Conservation (phyloP, 2,888 invertebrate genomes). For the Phlogophora meticulosa region DNA sequence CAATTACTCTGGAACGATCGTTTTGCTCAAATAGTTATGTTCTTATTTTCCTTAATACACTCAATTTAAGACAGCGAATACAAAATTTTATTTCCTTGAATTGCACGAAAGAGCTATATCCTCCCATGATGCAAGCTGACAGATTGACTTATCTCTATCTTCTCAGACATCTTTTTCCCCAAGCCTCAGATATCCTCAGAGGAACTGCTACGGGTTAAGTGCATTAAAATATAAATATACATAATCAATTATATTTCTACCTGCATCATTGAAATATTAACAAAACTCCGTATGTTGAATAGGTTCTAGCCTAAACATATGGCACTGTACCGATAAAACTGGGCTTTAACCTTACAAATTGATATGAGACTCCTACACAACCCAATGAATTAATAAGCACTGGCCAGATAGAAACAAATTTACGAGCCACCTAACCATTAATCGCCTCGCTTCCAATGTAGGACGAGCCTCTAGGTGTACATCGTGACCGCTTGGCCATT, state of each 20-base stretch:
- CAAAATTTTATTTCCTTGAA: too few species aligned
- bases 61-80: too few species aligned
- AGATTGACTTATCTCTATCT: too few species aligned
- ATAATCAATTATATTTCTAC: background rate
- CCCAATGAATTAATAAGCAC: constrained; percentile 40
- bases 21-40: too few species aligned
- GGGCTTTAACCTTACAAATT: background rate
- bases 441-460: constrained; percentile 50
- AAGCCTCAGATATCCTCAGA: too few species aligned
- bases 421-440: constrained; percentile 19
- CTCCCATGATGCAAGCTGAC: too few species aligned
- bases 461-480: constrained; percentile 45
- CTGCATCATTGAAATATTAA: background rate
- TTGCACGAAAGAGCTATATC: too few species aligned
- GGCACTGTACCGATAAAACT: background rate
- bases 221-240: too few species aligned
- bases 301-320: background rate
- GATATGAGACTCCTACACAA: constrained; percentile 21
- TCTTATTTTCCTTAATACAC: too few species aligned
- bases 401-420: constrained; percentile 22
- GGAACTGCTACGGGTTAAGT: too few species aligned
- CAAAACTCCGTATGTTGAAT: background rate
- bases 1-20: too few species aligned
- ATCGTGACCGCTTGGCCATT: constrained; percentile 71
- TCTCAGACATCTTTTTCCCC: too few species aligned